Conservation (phyloP, 1,140 invertebrate species). For the Aphelenchoides besseyi region DNA sequence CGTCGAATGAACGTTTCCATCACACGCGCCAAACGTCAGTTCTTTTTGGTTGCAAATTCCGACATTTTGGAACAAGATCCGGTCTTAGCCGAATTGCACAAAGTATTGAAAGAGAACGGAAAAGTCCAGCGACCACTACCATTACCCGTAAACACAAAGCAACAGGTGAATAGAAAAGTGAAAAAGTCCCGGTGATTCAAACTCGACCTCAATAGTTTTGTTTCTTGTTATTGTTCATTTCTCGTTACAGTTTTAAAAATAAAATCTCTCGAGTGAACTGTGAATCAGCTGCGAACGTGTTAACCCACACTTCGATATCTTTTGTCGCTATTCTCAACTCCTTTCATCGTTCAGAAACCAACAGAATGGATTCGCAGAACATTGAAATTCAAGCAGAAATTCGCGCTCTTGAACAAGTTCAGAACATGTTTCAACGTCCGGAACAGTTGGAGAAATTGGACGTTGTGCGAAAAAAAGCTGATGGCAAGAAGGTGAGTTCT, state of each 20-base stretch:
- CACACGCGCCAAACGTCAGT: conserved; percentile 49
- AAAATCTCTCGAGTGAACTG: too few species aligned
- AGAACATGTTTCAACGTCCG: conserved; percentile 86
- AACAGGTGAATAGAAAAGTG: too few species aligned
- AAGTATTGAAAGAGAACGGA: conserved; percentile 1
- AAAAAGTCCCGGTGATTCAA: too few species aligned
- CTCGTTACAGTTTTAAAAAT: too few species aligned
- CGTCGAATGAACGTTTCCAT: conserved; percentile 46
- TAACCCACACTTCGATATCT: too few species aligned
- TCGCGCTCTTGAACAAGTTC: conserved; percentile 81
- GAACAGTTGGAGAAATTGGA: conserved; percentile 91
- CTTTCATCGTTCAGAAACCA: too few species aligned
- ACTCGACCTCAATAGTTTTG: too few species aligned
- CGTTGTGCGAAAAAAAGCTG: conserved; percentile 73
- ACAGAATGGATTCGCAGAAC: conserved; percentile 21
- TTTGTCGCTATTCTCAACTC: too few species aligned
- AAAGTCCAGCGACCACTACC: too few species aligned
- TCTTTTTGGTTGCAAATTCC: conserved; percentile 34
- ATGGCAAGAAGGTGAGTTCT: conserved; percentile 66
- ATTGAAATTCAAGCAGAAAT: conserved; percentile 70
- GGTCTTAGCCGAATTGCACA: not conserved
- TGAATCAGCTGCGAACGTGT: too few species aligned
- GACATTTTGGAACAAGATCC: conserved; percentile 1
- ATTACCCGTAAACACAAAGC: too few species aligned
- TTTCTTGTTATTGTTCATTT: too few species aligned